These are phyloP conservation scores for Phenganax subtilis DNA, from an alignment of 92 coral and sea anemone genomes.

Conservation along the genomic window DNA sequence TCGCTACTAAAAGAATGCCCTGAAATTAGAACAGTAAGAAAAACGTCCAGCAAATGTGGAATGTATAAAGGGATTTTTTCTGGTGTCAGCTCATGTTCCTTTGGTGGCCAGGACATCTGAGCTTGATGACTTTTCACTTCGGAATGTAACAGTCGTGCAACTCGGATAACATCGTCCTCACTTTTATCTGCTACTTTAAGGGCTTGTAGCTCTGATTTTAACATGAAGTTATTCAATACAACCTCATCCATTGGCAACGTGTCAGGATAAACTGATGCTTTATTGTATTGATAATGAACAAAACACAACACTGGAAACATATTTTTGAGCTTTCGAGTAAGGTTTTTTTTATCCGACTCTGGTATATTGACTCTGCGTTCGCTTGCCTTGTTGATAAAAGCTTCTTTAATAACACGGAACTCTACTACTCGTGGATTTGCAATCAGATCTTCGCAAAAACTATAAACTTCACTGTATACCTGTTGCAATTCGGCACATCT, in stretches of 20 bases:
- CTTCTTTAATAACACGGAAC: conserved; percentile 47
- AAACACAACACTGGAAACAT: conserved; percentile 51
- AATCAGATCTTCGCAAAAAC: conserved; percentile 54
- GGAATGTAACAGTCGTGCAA: conserved; percentile 30
- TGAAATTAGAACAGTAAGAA: conserved; percentile 48
- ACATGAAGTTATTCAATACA: conserved; percentile 22
- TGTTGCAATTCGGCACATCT: conserved; percentile 31
- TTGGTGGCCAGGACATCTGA: conserved; percentile 61
- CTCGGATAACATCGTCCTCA: conserved; percentile 35
- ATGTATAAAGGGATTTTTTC: conserved; percentile 23
- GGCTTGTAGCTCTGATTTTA: conserved; percentile 28
- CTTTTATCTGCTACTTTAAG: conserved; percentile 13
- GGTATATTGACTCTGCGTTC: conserved; percentile 49
- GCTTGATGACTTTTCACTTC: conserved; percentile 48
- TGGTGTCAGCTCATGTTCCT: conserved; percentile 42
- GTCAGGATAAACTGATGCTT: conserved; percentile 46
- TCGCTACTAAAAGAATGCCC: conserved; percentile 47
- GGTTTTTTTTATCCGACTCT: conserved; percentile 57
- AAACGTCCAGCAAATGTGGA: conserved; percentile 46
- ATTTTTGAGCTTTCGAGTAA: conserved; percentile 44
- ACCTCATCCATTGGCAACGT: conserved; percentile 44
- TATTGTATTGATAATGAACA: conserved; percentile 50
- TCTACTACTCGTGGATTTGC: conserved; percentile 52
- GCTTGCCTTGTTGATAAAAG: conserved; percentile 50
- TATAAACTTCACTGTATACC: conserved; percentile 49